These are phyloP conservation scores for Aramus guarauna DNA, from an alignment of 2,113 vertebrate genomes.

Conservation along the genomic window DNA sequence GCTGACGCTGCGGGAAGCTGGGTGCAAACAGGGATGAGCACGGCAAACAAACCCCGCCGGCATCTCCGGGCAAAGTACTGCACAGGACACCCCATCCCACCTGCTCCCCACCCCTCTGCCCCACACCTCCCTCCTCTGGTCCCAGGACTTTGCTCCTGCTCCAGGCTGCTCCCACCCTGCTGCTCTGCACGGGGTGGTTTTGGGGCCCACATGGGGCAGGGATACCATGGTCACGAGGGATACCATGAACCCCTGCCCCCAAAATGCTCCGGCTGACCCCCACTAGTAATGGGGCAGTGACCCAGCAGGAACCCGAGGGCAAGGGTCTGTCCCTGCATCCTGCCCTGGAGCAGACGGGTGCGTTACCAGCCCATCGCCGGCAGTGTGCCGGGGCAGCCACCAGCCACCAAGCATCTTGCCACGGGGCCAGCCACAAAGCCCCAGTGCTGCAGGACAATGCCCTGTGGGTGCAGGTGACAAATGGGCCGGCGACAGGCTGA, in stretches of 20 bases:
- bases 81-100: background rate
- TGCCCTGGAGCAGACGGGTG: accelerated
- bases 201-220: accelerated
- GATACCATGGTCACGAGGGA: background rate
- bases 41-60: background rate
- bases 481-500: background rate
- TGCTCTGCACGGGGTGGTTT: accelerated
- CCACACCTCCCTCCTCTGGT: background rate
- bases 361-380: accelerated
- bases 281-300: background rate
- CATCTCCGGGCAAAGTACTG: background rate
- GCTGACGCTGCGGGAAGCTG: accelerated
- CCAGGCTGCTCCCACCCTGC: background rate
- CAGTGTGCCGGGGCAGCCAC: background rate
- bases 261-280: background rate
- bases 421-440: background rate
- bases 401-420: background rate
- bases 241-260: background rate
- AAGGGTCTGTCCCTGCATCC: background rate
- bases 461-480: background rate
- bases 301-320: accelerated
- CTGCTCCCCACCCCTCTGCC: background rate
- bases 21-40: background rate
- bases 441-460: background rate
- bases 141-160: background rate